Conservation (phyloP, 2,113 vertebrate species). For the Pteruthius melanotis region DNA sequence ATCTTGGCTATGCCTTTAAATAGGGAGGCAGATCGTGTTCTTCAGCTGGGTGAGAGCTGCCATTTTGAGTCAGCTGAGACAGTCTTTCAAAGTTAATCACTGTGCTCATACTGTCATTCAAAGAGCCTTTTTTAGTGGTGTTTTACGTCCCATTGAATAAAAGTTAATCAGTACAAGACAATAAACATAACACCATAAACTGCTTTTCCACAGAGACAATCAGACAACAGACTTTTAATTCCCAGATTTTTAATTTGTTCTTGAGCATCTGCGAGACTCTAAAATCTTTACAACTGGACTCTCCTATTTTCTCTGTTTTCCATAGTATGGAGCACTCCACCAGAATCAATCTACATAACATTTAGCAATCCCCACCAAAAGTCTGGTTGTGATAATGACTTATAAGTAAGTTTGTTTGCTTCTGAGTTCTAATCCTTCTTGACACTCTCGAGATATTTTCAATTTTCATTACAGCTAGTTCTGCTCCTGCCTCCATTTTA, state of each 20-base stretch:
- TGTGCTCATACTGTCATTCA: not conserved
- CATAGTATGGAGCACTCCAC: not conserved
- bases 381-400: not conserved
- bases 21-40: not conserved
- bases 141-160: not conserved
- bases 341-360: not conserved
- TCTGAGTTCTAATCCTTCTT: not conserved
- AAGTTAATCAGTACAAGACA: not conserved
- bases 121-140: not conserved
- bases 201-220: not conserved
- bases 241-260: not conserved
- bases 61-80: not conserved
- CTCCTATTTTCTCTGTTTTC: not conserved
- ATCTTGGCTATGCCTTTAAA: not conserved
- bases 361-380: not conserved
- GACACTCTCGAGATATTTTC: not conserved
- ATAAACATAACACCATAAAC: not conserved
- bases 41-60: not conserved
- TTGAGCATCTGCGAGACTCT: not conserved
- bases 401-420: not conserved
- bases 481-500: not conserved
- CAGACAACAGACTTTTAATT: not conserved
- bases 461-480: not conserved
- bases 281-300: not conserved
- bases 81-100: not conserved